Evolutionary conservation across 2,888 invertebrate genomes (phyloP), one percentile per base, ranked within the genome.

Genomic region (Nematopogon swammerdamellus): DNA sequence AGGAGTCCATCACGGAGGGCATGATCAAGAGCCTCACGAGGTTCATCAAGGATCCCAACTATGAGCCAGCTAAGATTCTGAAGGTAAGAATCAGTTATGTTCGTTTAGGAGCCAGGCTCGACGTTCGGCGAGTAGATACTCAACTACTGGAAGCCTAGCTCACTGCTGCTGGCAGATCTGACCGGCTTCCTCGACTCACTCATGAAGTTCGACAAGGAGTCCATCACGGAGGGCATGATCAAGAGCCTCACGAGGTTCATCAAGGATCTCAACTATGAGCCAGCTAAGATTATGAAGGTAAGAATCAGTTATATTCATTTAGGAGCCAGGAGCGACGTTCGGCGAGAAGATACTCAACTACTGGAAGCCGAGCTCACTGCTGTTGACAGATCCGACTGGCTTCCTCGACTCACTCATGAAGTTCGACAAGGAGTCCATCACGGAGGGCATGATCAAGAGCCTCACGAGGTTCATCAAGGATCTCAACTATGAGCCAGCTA

Each of bases 61-160:
- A n/a, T n/a, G n/a, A n/a, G n/a, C n/a, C n/a, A n/a, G n/a, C n/a
- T n/a, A n/a, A n/a, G n/a, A n/a, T n/a, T n/a, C n/a, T n/a, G n/a
- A n/a, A n/a, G n/a, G n/a, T n/a, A n/a, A n/a, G n/a, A n/a, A n/a
- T n/a, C n/a, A n/a, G n/a, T n/a, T n/a, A n/a, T n/a, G n/a, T n/a
- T n/a, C n/a, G n/a, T n/a, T n/a, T n/a, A n/a, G n/a, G n/a, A n/a
- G n/a, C n/a, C n/a, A n/a, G n/a, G n/a, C n/a, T n/a, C n/a, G n/a
- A n/a, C n/a, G n/a, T n/a, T 85, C 1, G 94, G 93, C 0, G 91
- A 92, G 67, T 92, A 93, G 77, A 68, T 92, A 1, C 82, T 91
- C 48, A 95, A 96, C 68, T 96, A 87, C 64, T 97, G 95, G 95
- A 90, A 89, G 45, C 91, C 95, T 0, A n/a, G 93, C 83, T 84